phyloP scores from a whole-genome alignment of 2,888 invertebrate species.

The Anoncus sp. region DNA sequence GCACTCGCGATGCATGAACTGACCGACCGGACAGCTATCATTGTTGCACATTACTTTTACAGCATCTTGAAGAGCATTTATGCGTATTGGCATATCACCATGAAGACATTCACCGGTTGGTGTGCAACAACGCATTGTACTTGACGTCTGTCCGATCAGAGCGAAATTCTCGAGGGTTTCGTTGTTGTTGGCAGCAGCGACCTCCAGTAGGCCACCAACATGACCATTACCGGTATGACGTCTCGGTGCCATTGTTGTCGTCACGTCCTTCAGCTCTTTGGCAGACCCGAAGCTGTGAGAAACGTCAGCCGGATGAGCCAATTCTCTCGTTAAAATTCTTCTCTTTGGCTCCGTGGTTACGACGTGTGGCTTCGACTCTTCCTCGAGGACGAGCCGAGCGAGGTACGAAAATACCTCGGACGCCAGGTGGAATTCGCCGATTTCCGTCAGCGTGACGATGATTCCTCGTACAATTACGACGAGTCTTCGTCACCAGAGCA shows the following conservation, averaged over 20 bases:
- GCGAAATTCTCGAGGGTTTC: conserved; percentile 74
- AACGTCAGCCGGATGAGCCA: conserved; percentile 36
- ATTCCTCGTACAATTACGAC: conserved; percentile 17
- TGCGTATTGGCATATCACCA: conserved; percentile 85
- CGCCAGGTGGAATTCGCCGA: conserved; percentile 63
- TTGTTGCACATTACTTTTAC: conserved; percentile 97
- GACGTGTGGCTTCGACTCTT: conserved; percentile 63
- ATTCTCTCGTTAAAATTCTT: conserved; percentile 43
- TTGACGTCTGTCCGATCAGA: conserved; percentile 70
- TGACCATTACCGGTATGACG: conserved; percentile 78
- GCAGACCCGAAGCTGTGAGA: conserved; percentile 27
- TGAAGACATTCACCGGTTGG: conserved; percentile 93
- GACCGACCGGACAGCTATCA: conserved; percentile 94
- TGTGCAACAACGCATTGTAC: conserved; percentile 90
- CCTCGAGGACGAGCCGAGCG: conserved; percentile 64
- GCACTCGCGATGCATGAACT: conserved; percentile 98
- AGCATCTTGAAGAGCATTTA: conserved; percentile 91
- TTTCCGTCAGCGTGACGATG: conserved; percentile 64
- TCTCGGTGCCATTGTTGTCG: conserved; percentile 78
- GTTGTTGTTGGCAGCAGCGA: conserved; percentile 68
- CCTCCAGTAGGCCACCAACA: conserved; percentile 74
- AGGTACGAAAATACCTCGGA: conserved; percentile 65
- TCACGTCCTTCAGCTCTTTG: conserved; percentile 4
- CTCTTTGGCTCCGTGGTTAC: conserved; percentile 55
- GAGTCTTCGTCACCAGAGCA: conserved; percentile 13